Conservation (phyloP, 53 echinoderm and acorn worm species). For the Echinarachnius parma region DNA sequence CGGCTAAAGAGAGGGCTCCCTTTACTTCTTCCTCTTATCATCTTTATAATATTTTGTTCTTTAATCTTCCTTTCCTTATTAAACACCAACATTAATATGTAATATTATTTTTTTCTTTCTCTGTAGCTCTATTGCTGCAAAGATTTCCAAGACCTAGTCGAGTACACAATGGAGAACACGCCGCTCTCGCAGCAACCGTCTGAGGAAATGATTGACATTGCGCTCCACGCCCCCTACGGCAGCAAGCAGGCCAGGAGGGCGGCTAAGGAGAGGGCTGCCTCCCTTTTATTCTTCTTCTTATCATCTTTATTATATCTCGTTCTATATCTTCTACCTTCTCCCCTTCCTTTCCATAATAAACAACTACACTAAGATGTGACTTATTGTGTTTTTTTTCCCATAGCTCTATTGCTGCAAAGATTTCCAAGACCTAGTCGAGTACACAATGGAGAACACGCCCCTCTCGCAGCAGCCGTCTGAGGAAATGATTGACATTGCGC, state of each 20-base stretch:
- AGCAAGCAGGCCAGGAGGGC: conserved; percentile 97
- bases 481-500: conserved; percentile 89
- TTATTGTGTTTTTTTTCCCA: background rate
- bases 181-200: conserved; percentile 59
- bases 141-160: conserved; percentile 86
- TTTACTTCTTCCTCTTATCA: no score
- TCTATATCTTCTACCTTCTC: no score
- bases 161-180: conserved; percentile 79
- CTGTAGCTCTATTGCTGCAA: conserved; percentile 88
- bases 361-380: no score
- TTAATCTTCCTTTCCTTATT: no score
- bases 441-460: conserved; percentile 72
- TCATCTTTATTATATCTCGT: no score
- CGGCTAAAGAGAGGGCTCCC: conserved; percentile 95
- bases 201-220: conserved; percentile 91
- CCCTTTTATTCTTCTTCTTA: no score
- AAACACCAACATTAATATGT: no score
- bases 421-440: conserved; percentile 88
- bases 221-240: conserved; percentile 93
- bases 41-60: no score
- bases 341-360: no score
- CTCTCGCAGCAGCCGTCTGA: conserved; percentile 66
- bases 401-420: conserved; percentile 93
- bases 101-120: no score
- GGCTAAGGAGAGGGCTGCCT: conserved; percentile 94